phyloP scores from a whole-genome alignment of 2,888 invertebrate species.

The Tetanocera ferruginea region DNA sequence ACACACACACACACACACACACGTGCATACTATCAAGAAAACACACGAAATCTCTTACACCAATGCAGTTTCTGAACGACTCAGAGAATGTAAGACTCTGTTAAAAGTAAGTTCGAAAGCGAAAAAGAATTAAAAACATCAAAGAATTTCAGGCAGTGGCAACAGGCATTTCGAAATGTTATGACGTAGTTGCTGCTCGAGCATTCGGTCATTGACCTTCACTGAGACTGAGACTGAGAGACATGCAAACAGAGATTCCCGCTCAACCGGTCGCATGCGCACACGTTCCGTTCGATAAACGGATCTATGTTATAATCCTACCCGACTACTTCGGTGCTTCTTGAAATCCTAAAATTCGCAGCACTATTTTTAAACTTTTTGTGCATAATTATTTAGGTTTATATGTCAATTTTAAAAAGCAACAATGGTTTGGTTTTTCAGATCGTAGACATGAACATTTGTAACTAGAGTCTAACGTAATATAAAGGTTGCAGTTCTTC shows the following conservation, averaged over 20 bases:
- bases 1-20: constrained; percentile 27
- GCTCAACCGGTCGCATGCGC: constrained; percentile 9
- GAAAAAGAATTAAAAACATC: constrained; percentile 9
- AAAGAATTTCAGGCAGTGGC: constrained; percentile 1
- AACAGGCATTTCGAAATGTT: background rate
- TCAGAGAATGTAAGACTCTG: background rate
- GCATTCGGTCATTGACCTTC: constrained; percentile 22
- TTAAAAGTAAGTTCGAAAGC: constrained; percentile 11
- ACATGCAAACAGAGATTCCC: background rate
- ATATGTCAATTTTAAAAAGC: too few relatives aligned
- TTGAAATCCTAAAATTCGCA: too few relatives aligned
- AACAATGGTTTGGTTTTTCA: too few relatives aligned
- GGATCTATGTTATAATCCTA: too few relatives aligned
- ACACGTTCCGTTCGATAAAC: background rate
- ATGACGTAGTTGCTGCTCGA: background rate
- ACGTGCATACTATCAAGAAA: background rate
- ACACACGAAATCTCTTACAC: background rate
- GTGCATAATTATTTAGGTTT: too few relatives aligned
- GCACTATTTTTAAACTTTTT: too few relatives aligned
- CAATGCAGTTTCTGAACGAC: background rate
- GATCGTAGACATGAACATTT: too few relatives aligned
- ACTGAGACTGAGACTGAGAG: background rate
- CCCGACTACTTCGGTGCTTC: too few relatives aligned
- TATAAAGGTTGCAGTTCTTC: too few relatives aligned
- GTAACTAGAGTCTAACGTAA: too few relatives aligned